Conservation (phyloP, 1,140 invertebrate species). For the Matsumurasca onukii region DNA sequence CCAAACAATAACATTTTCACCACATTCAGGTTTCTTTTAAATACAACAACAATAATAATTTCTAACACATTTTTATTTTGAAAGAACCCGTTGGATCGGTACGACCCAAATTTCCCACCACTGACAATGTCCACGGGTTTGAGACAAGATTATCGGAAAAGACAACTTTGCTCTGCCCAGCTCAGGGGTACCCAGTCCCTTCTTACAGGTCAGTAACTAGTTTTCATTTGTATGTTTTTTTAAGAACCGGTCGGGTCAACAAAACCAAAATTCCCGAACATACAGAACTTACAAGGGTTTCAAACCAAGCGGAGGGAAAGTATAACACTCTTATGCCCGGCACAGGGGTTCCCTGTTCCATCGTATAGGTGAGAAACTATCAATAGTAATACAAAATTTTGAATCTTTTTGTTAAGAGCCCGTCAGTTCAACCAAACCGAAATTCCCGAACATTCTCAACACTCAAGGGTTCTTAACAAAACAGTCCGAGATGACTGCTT, state of each 20-base stretch:
- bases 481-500: constrained; percentile 52
- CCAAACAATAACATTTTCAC: too few relatives aligned
- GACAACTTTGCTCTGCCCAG: constrained; percentile 60
- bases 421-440: constrained; percentile 55
- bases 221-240: constrained; percentile 10
- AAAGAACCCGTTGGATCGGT: constrained; percentile 71
- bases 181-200: constrained; percentile 39
- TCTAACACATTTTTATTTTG: constrained; percentile 7
- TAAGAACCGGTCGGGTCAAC: constrained; percentile 71
- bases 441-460: constrained; percentile 47
- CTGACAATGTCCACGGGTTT: constrained; percentile 3
- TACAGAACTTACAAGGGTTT: constrained; percentile 49
- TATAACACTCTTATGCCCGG: constrained; percentile 65
- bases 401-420: constrained; percentile 48
- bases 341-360: constrained; percentile 63
- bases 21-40: too few relatives aligned
- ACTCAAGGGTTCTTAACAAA: constrained; percentile 27
- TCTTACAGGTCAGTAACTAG: constrained; percentile 27
- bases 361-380: too few relatives aligned
- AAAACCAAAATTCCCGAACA: constrained; percentile 52
- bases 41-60: constrained; percentile 6
- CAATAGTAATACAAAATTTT: neutral
- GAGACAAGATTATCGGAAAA: constrained; percentile 45
- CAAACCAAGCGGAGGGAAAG: constrained; percentile 47
- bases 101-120: constrained; percentile 55